Percentiles rank a stretch among this genome's conserved stretches.
Evolutionary conservation across 2,113 vertebrate genomes (phyloP).

Genomic region (Balaenoptera acutorostrata): DNA sequence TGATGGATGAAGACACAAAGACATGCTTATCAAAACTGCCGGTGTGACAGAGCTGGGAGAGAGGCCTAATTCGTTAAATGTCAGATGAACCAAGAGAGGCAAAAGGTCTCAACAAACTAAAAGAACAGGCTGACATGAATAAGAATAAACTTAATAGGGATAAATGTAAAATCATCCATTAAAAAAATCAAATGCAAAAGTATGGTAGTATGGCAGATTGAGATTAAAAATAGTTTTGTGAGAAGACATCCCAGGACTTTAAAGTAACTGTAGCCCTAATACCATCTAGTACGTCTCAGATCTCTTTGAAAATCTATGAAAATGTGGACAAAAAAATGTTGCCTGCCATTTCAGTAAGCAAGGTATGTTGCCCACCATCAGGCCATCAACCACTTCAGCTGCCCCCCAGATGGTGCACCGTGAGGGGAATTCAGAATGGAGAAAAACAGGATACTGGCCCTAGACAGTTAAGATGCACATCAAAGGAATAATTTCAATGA

Average conservation of each 20-base stretch:
- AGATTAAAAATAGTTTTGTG: background rate
- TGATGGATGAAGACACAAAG: constrained; percentile 59
- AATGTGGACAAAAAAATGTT: background rate
- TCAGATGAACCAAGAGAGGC: constrained; percentile 34
- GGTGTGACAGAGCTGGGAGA: constrained; percentile 34
- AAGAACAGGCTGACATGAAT: background rate
- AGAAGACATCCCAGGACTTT: background rate
- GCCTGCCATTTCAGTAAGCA: background rate
- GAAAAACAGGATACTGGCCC: background rate
- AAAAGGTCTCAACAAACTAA: background rate
- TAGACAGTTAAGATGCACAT: background rate
- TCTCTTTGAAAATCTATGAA: background rate
- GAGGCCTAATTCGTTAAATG: constrained; percentile 27
- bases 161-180: background rate
- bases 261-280: background rate
- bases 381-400: background rate
- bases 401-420: background rate
- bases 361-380: background rate
- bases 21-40: constrained; percentile 47
- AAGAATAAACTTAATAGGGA: background rate
- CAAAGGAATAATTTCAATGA: background rate
- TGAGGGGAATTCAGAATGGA: background rate
- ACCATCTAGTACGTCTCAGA: background rate
- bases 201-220: background rate
- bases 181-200: background rate